These are phyloP conservation scores for Proterorhinus semilunaris DNA, from an alignment of 2,113 vertebrate species.

Conservation along the genomic window DNA sequence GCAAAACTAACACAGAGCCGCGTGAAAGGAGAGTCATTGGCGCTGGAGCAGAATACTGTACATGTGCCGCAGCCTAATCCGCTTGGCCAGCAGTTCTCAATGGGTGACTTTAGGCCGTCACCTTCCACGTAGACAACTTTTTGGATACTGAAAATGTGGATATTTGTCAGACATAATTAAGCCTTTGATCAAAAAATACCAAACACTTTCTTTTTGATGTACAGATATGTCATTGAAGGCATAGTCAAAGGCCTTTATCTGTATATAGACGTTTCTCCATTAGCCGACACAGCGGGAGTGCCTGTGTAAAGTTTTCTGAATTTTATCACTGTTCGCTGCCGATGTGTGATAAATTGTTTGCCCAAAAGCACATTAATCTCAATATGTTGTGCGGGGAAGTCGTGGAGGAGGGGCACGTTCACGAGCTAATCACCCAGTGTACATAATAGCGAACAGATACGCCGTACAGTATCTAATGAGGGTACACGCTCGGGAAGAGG, in stretches of 20 bases:
- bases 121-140: background rate
- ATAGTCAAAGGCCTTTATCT: conserved; percentile 1
- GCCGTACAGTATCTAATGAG: conserved; percentile 42
- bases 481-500: conserved; percentile 34
- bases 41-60: background rate
- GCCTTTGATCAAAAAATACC: background rate
- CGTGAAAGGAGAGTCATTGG: no score
- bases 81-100: background rate
- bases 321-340: conserved; percentile 5
- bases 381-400: conserved; percentile 31
- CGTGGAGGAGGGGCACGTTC: conserved; percentile 33
- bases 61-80: background rate
- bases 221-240: background rate
- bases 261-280: background rate
- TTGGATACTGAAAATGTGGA: background rate
- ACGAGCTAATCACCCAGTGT: conserved; percentile 43
- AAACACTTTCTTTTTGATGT: background rate
- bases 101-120: background rate
- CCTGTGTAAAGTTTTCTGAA: background rate
- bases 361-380: conserved; percentile 22
- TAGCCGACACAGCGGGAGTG: background rate
- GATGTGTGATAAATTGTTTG: conserved; percentile 24
- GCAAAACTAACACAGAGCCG: no score
- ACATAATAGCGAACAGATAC: conserved; percentile 51
- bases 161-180: background rate